Conservation (phyloP, 2,113 vertebrate genomes). For the Oncorhynchus tshawytscha region DNA sequence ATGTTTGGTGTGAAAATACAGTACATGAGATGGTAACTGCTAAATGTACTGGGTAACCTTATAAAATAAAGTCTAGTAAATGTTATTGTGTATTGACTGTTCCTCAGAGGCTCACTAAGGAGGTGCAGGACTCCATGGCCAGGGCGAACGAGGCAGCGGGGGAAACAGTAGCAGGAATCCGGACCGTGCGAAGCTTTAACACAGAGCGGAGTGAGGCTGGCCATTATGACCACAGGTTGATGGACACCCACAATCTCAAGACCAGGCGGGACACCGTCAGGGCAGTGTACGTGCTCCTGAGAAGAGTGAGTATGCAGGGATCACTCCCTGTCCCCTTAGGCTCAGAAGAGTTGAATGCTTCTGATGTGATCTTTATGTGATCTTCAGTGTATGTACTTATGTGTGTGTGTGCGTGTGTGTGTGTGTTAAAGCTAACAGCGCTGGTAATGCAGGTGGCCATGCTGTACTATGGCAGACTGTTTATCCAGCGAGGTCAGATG, state of each 20-base stretch:
- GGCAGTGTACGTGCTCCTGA: conserved; percentile 63
- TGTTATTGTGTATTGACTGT: background rate
- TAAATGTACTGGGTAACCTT: background rate
- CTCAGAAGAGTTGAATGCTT: background rate
- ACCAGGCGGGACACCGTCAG: conserved; percentile 50
- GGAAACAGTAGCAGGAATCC: conserved; percentile 75
- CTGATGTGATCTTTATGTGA: background rate
- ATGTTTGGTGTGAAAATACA: too few species aligned
- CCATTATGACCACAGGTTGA: conserved; percentile 71
- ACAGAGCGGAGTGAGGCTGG: conserved; percentile 66
- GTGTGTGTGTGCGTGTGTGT: conserved; percentile 13
- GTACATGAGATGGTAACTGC: too few species aligned
- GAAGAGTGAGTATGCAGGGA: conserved; percentile 65
- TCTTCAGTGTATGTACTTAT: background rate
- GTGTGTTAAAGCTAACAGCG: conserved; percentile 60
- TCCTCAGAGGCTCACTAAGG: conserved; percentile 54
- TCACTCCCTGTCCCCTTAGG: background rate
- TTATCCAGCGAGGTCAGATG: conserved; percentile 75
- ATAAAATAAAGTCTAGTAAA: background rate
- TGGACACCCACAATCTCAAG: conserved; percentile 66
- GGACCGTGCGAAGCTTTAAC: conserved; percentile 79
- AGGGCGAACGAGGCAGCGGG: conserved; percentile 69
- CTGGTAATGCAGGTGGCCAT: conserved; percentile 73
- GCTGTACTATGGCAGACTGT: conserved; percentile 72
- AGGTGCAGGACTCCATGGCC: conserved; percentile 76